These are phyloP conservation scores for Arothron firmamentum DNA, from an alignment of 2,113 vertebrate species.

Conservation along the genomic window DNA sequence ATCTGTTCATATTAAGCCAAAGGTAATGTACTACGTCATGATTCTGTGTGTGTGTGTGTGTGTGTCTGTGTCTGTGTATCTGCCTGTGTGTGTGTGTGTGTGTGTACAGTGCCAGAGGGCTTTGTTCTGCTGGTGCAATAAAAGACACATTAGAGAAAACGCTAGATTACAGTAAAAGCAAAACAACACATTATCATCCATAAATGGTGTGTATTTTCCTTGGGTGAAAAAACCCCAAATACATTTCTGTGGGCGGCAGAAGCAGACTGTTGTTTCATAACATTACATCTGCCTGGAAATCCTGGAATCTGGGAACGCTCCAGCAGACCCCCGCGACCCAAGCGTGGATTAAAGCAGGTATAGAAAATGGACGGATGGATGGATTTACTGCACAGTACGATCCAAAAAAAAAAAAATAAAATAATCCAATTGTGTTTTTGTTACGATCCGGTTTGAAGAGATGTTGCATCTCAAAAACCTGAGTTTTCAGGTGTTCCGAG, in stretches of 20 bases:
- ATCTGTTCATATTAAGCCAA: constrained; percentile 39
- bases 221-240: constrained; percentile 20
- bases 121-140: constrained; percentile 68
- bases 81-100: constrained; percentile 14
- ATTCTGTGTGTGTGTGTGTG: constrained; percentile 16
- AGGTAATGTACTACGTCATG: constrained; percentile 20
- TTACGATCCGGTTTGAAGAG: too few species aligned
- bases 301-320: too few species aligned
- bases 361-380: too few species aligned
- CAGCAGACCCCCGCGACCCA: too few species aligned
- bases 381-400: too few species aligned
- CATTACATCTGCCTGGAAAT: constrained; percentile 38
- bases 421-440: neutral
- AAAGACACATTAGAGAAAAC: constrained; percentile 72
- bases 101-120: constrained; percentile 46
- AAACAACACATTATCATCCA: constrained; percentile 51
- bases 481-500: neutral
- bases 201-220: constrained; percentile 40
- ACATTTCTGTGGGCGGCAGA: constrained; percentile 60
- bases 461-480: too few species aligned
- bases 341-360: too few species aligned
- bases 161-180: constrained; percentile 55
- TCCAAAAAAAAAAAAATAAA: too few species aligned
- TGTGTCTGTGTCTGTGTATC: constrained; percentile 20
- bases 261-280: constrained; percentile 45